Base-by-base conservation (phyloP, 2,888 invertebrate species). In the Agrochola macilenta region DNA sequence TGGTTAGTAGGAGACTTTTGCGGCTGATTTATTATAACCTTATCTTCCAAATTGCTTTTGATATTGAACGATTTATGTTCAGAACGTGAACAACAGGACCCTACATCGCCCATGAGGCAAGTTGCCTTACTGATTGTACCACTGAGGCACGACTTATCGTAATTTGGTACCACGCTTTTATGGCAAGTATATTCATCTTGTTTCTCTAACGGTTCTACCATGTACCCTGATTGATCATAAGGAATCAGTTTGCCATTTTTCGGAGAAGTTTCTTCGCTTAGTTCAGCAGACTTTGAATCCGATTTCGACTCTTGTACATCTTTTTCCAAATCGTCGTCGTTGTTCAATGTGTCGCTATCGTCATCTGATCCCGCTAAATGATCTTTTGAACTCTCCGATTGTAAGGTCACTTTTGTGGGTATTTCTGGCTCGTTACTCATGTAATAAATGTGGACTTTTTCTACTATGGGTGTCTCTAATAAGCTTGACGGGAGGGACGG, bases 361-460 rank as follows among this genome's bases (percentile, higher is more conserved):
- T 97, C 97, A 87, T 97, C 97, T 0, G 98, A 98, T 82, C 97
- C 97, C 63, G 97, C 95, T 69, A 97, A 96, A 61, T 98, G 97
- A 57, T 97, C 97, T 69, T 95, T 96, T 8, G 98, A 97, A 74
- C 98, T 98, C 86, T 98, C 98, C 0, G 97, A 96, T 74, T 94
- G 97, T 72, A 98, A 97, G 63, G 97, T 97, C 0, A 98, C 98
- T 92, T 98, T 98, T 82, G 97, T 98, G 0, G 98, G 98, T 93
- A 98, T 98, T 94, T 98, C 98, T 0, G 98, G 98, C 90, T 98
- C 98, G 58, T 98, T 97, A 87, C 97, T 97, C 95, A 98, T 97
- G 88, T 98, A 98, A 91, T 98, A 98, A 35, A 98, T 98, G 92
- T 98, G 98, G 9, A 98, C 97, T 93, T 98, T 98, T 89, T 98